Percentiles rank a stretch among this genome's conserved stretches.
Evolutionary conservation across 2,113 vertebrate species (phyloP).

Genomic region (human (Homo sapiens)): DNA sequence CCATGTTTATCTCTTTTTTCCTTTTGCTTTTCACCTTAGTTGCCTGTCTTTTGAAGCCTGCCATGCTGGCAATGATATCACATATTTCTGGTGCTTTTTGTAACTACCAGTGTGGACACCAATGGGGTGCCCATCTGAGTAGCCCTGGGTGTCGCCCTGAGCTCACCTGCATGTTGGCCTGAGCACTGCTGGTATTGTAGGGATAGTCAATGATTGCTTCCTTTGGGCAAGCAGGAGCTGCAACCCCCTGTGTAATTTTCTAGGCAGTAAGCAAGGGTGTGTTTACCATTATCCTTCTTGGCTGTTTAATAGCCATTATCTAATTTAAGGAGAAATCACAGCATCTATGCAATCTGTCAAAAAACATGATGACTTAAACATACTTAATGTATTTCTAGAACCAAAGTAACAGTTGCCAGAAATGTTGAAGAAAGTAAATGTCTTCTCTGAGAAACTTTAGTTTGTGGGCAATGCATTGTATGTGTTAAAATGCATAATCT

Average conservation of each 20-base stretch:
- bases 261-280: background rate
- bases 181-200: background rate
- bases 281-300: background rate
- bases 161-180: background rate
- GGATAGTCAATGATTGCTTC: background rate
- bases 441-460: background rate
- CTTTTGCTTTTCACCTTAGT: background rate
- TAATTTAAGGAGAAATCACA: background rate
- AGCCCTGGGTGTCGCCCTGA: background rate
- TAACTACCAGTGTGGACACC: background rate
- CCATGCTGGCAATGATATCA: background rate
- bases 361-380: background rate
- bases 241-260: background rate
- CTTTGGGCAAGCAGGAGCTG: background rate
- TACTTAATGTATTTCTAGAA: background rate
- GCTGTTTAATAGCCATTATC: background rate
- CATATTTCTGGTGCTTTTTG: background rate
- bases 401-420: background rate
- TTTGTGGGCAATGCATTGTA: background rate
- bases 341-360: background rate
- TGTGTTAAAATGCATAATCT: background rate
- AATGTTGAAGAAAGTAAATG: background rate
- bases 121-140: background rate
- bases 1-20: background rate
- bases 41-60: background rate